Conservation (phyloP, 2,888 invertebrate species). For the Autographa pulchrina region DNA sequence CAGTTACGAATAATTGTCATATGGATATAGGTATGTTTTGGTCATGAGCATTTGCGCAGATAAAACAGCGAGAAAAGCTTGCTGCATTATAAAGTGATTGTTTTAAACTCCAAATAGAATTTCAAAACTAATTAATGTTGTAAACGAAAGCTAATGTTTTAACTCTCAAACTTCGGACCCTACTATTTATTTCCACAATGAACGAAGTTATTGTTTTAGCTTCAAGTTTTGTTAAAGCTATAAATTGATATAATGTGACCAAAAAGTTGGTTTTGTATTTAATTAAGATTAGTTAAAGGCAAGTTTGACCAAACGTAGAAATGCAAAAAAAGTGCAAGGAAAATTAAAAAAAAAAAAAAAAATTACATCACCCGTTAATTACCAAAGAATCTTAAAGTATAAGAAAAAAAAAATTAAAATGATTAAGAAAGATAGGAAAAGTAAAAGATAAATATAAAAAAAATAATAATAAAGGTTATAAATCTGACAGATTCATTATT, state of each 20-base stretch:
- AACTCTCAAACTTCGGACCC: slow-evolving; percentile 22
- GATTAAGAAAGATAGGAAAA: too few relatives aligned
- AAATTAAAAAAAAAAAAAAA: too few relatives aligned
- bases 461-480: not conserved
- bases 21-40: not conserved
- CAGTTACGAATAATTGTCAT: too few relatives aligned
- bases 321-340: too few relatives aligned
- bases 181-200: slow-evolving; percentile 33
- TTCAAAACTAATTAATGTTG: slow-evolving; percentile 43
- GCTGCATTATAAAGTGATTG: not conserved
- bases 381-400: too few relatives aligned
- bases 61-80: not conserved
- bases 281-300: too few relatives aligned
- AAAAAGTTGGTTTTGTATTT: not conserved
- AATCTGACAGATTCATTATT: not conserved
- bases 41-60: not conserved
- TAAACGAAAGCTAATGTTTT: slow-evolving; percentile 30
- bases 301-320: too few relatives aligned
- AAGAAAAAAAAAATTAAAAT: too few relatives aligned
- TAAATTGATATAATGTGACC: slow-evolving; percentile 9
- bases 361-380: too few relatives aligned
- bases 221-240: not conserved
- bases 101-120: slow-evolving; percentile 16
- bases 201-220: slow-evolving; percentile 15
- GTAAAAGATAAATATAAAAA: too few relatives aligned